phyloP scores from a whole-genome alignment of 2,888 invertebrate species.

The Ptychoptera albimana region DNA sequence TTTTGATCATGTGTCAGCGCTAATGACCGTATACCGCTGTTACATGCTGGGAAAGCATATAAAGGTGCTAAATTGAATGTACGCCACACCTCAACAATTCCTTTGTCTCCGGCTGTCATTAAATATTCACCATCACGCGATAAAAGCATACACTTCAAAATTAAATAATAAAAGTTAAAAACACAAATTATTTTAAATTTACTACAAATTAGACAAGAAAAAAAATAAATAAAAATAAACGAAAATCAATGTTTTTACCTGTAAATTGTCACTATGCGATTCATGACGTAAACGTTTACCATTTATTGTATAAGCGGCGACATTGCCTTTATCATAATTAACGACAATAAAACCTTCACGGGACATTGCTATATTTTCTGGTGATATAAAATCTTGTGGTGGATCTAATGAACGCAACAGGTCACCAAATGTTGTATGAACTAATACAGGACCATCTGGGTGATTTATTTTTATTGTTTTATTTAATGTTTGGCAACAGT shows the following conservation, averaged over 20 bases:
- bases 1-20: constrained; percentile 97
- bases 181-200: constrained; percentile 4
- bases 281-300: constrained; percentile 78
- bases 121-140: constrained; percentile 98
- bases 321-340: constrained; percentile 80
- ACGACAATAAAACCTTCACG: constrained; percentile 93
- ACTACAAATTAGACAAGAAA: constrained; percentile 1
- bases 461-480: too few species aligned
- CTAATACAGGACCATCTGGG: constrained; percentile 85
- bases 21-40: constrained; percentile 84
- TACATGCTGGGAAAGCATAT: constrained; percentile 95
- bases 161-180: constrained; percentile 3
- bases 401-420: constrained; percentile 78
- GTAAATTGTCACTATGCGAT: constrained; percentile 87
- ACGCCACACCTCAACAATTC: constrained; percentile 96
- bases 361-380: constrained; percentile 82
- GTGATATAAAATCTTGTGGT: constrained; percentile 57
- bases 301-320: constrained; percentile 89
- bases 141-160: constrained; percentile 65
- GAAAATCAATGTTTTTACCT: constrained; percentile 39
- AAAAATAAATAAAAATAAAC: constrained; percentile 8
- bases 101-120: constrained; percentile 93
- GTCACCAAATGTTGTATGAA: constrained; percentile 97
- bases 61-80: constrained; percentile 92
- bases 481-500: neutral